Conservation (phyloP, 1,140 invertebrate genomes). For the Halictus rubicundus region DNA sequence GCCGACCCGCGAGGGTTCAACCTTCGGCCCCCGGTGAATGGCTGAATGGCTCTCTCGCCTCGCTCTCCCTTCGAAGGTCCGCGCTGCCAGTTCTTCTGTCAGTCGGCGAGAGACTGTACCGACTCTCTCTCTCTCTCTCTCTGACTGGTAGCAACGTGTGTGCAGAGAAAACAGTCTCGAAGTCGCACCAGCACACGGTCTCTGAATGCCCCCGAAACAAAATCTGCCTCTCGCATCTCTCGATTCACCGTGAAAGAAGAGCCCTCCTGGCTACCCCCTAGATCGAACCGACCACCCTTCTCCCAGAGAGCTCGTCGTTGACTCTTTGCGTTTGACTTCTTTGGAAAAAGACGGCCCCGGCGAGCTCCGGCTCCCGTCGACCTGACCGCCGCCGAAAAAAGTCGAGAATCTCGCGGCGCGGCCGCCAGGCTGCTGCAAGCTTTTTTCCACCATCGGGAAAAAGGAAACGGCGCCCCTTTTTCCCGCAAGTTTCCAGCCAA, state of each 20-base stretch:
- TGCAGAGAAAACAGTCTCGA: neutral
- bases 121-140: no score
- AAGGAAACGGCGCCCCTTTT: neutral
- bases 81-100: conserved; percentile 19
- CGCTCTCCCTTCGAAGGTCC: neutral
- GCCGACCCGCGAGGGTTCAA: conserved; percentile 70
- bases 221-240: conserved; percentile 63
- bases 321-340: no score
- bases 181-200: conserved; percentile 48
- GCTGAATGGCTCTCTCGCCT: conserved; percentile 64
- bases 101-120: neutral
- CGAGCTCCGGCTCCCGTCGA: neutral
- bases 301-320: no score
- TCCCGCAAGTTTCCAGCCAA: neutral
- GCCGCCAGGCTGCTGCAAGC: neutral
- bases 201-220: conserved; percentile 76
- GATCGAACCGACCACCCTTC: no score
- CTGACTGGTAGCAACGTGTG: neutral
- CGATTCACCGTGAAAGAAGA: no score
- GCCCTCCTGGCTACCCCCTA: no score
- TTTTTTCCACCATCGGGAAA: neutral
- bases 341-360: no score
- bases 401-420: neutral
- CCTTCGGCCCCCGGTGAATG: conserved; percentile 56
- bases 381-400: conserved; percentile 25